A percentile compares a stretch with the other conserved stretches of the same genome.
Evolutionary conservation across 2,888 invertebrate genomes (phyloP).

Genomic region (Zygogramma bicolorata): DNA sequence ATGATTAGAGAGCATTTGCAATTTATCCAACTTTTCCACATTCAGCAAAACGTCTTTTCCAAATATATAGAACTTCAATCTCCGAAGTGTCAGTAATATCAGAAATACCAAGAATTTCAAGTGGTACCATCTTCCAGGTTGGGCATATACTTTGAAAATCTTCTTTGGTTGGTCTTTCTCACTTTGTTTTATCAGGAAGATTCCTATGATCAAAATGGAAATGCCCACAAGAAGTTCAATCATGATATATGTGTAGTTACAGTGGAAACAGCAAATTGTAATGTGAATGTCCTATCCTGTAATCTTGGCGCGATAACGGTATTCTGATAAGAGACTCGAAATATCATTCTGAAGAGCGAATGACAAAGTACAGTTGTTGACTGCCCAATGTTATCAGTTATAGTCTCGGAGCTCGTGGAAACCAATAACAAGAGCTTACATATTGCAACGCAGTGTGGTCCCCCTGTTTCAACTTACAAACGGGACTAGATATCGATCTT

Average conservation of each 20-base stretch:
- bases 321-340: too few relatives aligned
- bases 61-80: constrained; percentile 66
- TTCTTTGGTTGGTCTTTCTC: constrained; percentile 66
- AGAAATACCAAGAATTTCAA: constrained; percentile 73
- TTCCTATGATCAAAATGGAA: constrained; percentile 23
- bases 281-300: not conserved
- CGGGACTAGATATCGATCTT: too few relatives aligned
- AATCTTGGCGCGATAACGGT: not conserved
- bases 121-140: constrained; percentile 75
- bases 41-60: constrained; percentile 51
- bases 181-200: constrained; percentile 24
- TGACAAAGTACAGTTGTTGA: not conserved
- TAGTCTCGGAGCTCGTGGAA: too few relatives aligned
- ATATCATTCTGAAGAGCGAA: not conserved
- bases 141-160: constrained; percentile 73
- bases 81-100: constrained; percentile 69
- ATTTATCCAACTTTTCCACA: constrained; percentile 70
- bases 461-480: too few relatives aligned
- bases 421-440: too few relatives aligned
- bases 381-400: not conserved
- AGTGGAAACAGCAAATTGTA: not conserved
- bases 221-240: not conserved
- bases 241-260: not conserved
- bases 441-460: too few relatives aligned
- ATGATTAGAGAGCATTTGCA: constrained; percentile 72